A percentile compares a stretch with the other conserved stretches of the same genome.
Conservation (phyloP, 2,113 vertebrate genomes). For the Passer montanus region DNA sequence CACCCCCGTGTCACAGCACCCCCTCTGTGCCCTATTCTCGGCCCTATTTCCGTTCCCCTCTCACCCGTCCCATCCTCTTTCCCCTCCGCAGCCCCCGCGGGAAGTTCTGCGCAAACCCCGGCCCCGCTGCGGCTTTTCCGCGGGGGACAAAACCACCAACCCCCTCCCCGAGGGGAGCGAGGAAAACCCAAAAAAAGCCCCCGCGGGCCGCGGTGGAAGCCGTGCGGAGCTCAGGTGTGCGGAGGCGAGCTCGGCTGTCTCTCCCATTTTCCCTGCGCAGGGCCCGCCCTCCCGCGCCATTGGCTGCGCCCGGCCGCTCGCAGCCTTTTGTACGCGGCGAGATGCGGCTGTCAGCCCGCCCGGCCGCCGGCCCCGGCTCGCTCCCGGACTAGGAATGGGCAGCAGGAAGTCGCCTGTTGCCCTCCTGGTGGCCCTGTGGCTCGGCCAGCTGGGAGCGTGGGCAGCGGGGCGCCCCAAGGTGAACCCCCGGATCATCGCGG, state of each 20-base stretch:
- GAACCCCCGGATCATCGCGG: constrained; percentile 52
- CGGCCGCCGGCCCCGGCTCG: background rate
- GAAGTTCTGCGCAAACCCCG: background rate
- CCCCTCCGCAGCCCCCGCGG: background rate
- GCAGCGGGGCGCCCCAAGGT: background rate
- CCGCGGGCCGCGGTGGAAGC: background rate
- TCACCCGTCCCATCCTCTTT: background rate
- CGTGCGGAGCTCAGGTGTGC: background rate
- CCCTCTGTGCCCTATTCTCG: background rate
- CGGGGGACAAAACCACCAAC: background rate
- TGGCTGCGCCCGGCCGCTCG: rapidly evolving
- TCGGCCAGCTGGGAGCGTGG: background rate
- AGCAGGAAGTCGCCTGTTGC: background rate
- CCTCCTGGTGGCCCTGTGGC: background rate
- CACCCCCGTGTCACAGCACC: background rate
- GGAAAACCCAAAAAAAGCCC: rapidly evolving
- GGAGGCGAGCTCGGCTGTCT: rapidly evolving
- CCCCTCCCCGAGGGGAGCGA: background rate
- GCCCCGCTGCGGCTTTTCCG: background rate
- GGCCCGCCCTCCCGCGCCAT: background rate
- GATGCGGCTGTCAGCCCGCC: background rate
- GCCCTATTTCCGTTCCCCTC: rapidly evolving
- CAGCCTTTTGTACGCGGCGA: background rate
- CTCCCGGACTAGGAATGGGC: background rate
- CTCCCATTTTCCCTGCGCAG: rapidly evolving